These are phyloP conservation scores for Oscarella lobularis DNA, from an alignment of 37 sponge, comb jelly and placozoan species.

Conservation along the genomic window DNA sequence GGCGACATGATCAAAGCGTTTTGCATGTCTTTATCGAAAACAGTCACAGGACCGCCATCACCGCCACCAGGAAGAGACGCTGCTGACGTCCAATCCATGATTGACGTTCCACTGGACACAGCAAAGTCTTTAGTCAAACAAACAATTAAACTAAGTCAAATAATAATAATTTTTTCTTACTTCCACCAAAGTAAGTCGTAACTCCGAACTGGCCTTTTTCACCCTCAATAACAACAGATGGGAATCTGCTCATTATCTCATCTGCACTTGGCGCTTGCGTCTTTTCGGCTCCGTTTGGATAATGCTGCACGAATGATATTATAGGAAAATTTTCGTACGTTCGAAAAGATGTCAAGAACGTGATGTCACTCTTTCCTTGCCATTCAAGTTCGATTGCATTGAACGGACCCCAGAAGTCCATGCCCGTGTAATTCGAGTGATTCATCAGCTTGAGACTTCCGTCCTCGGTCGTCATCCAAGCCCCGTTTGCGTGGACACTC, in stretches of 20 bases:
- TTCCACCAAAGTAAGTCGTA: constrained; percentile 33
- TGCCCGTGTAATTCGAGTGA: not conserved
- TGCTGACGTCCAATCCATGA: not conserved
- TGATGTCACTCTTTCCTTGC: not conserved
- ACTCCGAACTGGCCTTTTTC: constrained; percentile 15
- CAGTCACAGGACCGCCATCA: constrained; percentile 55
- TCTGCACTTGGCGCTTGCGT: constrained; percentile 4
- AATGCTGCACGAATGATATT: constrained; percentile 15
- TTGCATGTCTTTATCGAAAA: constrained; percentile 25
- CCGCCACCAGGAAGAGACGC: constrained; percentile 7
- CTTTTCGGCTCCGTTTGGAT: constrained; percentile 7
- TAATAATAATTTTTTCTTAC: no score
- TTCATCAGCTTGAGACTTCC: constrained; percentile 3
- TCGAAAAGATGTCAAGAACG: constrained; percentile 11
- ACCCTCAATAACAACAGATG: constrained; percentile 27
- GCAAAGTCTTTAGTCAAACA: constrained; percentile 6
- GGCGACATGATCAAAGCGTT: constrained; percentile 56
- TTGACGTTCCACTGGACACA: not conserved
- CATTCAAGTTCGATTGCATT: constrained; percentile 1
- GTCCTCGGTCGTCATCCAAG: constrained; percentile 11
- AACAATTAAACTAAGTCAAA: no score
- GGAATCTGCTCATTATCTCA: constrained; percentile 21
- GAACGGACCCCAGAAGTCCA: constrained; percentile 18
- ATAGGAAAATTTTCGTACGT: constrained; percentile 14
- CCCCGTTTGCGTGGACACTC: constrained; percentile 9